Evolutionary conservation across 2,113 vertebrate species (phyloP).

Genomic region (Zosterops lateralis): DNA sequence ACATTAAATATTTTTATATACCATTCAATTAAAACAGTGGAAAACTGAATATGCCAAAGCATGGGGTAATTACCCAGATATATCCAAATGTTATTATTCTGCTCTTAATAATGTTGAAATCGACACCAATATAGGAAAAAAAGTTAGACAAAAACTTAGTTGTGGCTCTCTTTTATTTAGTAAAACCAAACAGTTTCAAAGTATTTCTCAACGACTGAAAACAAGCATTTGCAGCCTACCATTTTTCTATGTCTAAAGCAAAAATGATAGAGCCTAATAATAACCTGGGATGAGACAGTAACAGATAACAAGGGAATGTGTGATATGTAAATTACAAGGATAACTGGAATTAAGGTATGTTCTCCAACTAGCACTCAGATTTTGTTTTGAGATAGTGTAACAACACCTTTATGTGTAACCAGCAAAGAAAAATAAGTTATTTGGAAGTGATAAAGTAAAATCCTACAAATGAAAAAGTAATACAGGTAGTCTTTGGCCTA

Average conservation of each 20-base stretch:
- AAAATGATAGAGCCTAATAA: not conserved
- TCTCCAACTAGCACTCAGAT: not conserved
- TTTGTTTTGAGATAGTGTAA: not conserved
- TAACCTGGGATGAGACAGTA: not conserved
- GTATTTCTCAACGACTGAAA: not conserved
- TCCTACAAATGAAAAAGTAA: not conserved
- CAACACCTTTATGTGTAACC: not conserved
- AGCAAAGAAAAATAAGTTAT: not conserved
- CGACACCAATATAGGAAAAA: not conserved
- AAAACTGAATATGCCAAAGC: not conserved
- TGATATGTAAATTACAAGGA: not conserved
- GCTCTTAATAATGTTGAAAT: not conserved
- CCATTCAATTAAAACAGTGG: not conserved
- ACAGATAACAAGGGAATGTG: not conserved
- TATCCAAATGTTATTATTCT: not conserved
- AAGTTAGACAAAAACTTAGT: not conserved
- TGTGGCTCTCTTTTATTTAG: not conserved
- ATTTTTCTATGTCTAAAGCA: not conserved
- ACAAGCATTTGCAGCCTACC: not conserved
- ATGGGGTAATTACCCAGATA: not conserved
- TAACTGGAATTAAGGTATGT: not conserved
- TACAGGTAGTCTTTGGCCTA: not conserved
- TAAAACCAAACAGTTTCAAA: not conserved
- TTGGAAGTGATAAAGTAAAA: not conserved
- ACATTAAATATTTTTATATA: not conserved